phyloP scores from a whole-genome alignment of 2,888 invertebrate species.

The Torymus tubicola region DNA sequence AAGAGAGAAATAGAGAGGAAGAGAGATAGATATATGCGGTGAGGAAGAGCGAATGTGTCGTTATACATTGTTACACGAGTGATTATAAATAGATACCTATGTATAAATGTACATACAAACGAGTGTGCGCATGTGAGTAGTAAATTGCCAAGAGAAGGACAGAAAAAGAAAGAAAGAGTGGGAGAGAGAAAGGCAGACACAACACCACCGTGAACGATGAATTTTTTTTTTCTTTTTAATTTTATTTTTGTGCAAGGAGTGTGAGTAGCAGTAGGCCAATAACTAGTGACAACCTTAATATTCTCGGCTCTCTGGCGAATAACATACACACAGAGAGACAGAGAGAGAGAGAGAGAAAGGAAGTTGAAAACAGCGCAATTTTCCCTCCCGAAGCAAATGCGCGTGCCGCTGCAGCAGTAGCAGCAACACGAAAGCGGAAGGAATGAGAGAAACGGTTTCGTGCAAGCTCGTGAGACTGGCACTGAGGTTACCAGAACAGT shows the following conservation, averaged over 20 bases:
- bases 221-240: not conserved
- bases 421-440: not conserved
- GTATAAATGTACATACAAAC: slow-evolving; percentile 5
- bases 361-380: not conserved
- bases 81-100: not conserved
- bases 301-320: no score
- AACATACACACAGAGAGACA: slow-evolving; percentile 6
- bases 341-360: slow-evolving; percentile 14
- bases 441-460: not conserved
- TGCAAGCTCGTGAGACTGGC: no score
- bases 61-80: slow-evolving; percentile 10
- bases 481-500: no score
- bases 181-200: not conserved
- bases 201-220: slow-evolving; percentile 18
- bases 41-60: slow-evolving; percentile 12
- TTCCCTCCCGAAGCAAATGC: not conserved
- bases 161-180: slow-evolving; percentile 15
- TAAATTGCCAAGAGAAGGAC: slow-evolving; percentile 4
- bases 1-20: slow-evolving; percentile 4
- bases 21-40: not conserved
- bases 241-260: no score
- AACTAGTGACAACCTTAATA: no score
- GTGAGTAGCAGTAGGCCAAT: no score
- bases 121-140: not conserved
- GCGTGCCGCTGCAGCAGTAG: no score